phyloP scores from a whole-genome alignment of 2,888 invertebrate species.

The Sminthurinus aureus region DNA sequence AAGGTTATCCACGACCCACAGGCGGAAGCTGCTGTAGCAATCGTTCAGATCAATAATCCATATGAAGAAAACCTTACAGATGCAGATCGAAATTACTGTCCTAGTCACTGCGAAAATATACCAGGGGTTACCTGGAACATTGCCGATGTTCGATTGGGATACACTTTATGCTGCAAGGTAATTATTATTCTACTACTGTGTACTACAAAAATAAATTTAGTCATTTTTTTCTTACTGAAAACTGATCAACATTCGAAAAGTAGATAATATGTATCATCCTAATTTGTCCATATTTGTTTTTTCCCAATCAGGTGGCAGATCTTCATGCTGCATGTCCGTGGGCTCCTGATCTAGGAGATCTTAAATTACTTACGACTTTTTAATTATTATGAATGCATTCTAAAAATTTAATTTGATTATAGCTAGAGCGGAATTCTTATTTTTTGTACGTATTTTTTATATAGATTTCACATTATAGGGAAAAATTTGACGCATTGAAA shows the following conservation, averaged over 20 bases:
- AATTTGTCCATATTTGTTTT: too few species aligned
- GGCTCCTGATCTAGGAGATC: constrained; percentile 15
- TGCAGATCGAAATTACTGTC: constrained; percentile 65
- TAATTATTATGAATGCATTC: neutral
- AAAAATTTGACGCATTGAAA: too few species aligned
- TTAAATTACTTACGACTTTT: neutral
- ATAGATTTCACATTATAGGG: too few species aligned
- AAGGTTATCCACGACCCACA: constrained; percentile 69
- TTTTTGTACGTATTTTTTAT: neutral
- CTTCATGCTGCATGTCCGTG: constrained; percentile 67
- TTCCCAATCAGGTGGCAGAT: constrained; percentile 64
- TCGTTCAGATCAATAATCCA: constrained; percentile 73
- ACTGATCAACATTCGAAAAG: neutral
- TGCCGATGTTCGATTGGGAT: constrained; percentile 67
- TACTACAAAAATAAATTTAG: neutral
- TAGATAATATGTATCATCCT: too few species aligned
- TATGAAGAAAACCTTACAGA: constrained; percentile 61
- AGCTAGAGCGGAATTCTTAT: neutral
- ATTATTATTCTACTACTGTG: neutral
- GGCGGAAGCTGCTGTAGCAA: constrained; percentile 68
- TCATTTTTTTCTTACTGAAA: neutral
- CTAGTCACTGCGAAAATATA: constrained; percentile 64
- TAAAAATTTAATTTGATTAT: too few species aligned
- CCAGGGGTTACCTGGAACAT: constrained; percentile 70
- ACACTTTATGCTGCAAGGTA: constrained; percentile 72